Base-by-base conservation (phyloP, 2,797 vertebrate species). In the Acipenser oxyrinchus region DNA sequence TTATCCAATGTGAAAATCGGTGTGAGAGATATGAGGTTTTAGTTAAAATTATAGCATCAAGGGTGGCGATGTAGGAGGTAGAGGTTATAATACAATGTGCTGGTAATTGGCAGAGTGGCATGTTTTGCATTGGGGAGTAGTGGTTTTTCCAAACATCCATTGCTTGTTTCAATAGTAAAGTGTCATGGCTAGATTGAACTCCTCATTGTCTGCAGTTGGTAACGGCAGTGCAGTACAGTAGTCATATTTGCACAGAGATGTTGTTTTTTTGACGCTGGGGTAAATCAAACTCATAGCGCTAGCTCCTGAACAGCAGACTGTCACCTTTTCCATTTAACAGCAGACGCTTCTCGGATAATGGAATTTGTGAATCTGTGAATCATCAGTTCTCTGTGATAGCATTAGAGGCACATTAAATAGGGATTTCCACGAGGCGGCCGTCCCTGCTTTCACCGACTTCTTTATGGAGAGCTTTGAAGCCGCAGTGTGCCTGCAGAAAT, bases 321-420 rank as follows among this genome's bases (percentile, higher is more conserved):
- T 62, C 66, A 67, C 52, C 61, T 70, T 49, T 60, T 60, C 37
- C 62, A 67, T 63, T 64, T 51, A 66, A 15, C 69, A 18, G 37
- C 11, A 1, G 10, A 37, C 77, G 76, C 70, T 58, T 73, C 70
- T 62, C 68, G 64, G 69, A 76, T 80, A 77, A 79, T 82, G 68
- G 69, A 77, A 78, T 83, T 76, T 78, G 69, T 81, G 72, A 53
- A 57, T 73, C 68, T 63, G 73, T 83, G 79, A 82, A 79, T 85
- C 80, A 82, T 80, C 74, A 65, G 61, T 69, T 73, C 69, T 71
- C 71, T 50, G 68, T 76, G 70, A 74, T 76, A 73, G 73, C 68
- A 74, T 78, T 78, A 73, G 75, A 82, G 73, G 80, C 80, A 80
- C 67, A 83, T 78, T 76, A 79, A 77, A 84, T 71, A 69, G 68